Evolutionary conservation across 1,140 invertebrate genomes (phyloP).

Genomic region (Bombyx mori): DNA sequence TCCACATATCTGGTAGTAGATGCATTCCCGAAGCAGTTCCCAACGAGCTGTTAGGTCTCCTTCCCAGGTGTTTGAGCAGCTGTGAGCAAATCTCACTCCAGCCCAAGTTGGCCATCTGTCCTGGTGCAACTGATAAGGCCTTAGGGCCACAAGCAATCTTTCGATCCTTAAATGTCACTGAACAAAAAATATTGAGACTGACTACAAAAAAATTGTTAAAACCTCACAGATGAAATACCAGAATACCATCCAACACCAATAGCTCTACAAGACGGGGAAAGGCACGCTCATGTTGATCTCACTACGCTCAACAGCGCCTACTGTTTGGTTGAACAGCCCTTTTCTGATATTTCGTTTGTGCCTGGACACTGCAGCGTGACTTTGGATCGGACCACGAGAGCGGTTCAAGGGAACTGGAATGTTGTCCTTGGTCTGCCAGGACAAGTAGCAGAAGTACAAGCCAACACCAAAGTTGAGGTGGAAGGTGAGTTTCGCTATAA

Average conservation of each 20-base stretch:
- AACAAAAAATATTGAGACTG: no score
- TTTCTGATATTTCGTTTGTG: slow-evolving; percentile 39
- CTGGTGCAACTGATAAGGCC: no score
- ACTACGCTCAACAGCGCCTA: slow-evolving; percentile 41
- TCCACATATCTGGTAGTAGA: no score
- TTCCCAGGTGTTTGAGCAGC: no score
- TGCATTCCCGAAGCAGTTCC: no score
- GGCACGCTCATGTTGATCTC: slow-evolving; percentile 23
- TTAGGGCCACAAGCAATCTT: no score
- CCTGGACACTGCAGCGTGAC: slow-evolving; percentile 45
- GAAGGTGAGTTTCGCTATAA: slow-evolving; percentile 23
- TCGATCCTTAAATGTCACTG: no score
- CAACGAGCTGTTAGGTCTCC: no score
- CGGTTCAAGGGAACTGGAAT: slow-evolving; percentile 52
- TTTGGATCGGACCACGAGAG: slow-evolving; percentile 43
- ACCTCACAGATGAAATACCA: slow-evolving; percentile 25
- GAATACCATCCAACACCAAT: slow-evolving; percentile 25
- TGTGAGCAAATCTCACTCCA: no score
- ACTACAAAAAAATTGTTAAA: background rate
- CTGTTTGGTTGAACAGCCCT: slow-evolving; percentile 46
- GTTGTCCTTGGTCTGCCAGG: slow-evolving; percentile 43
- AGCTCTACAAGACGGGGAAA: slow-evolving; percentile 33
- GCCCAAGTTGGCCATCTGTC: no score
- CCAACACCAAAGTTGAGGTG: slow-evolving; percentile 31
- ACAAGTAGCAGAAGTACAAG: slow-evolving; percentile 33